Base-by-base conservation (phyloP, 2,888 invertebrate genomes). In the Sericinus montela region DNA sequence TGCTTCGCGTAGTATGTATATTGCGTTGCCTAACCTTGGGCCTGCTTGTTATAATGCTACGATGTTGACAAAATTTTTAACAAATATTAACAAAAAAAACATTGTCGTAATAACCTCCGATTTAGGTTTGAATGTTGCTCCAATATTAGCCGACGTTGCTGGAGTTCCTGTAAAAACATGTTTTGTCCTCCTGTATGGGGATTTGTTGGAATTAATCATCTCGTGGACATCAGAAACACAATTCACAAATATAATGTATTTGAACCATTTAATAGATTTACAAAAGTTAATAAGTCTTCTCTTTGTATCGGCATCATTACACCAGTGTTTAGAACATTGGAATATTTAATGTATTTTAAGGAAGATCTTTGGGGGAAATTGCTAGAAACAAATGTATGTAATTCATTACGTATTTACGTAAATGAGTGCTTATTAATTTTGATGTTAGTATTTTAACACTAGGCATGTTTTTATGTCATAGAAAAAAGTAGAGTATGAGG, bases 181-280 rank as follows among this genome's bases (percentile, higher is more conserved):
- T 87, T 88, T 62, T 91, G 90, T 47, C 91, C 92, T 7, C 91
- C 92, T 25, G 91, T 92, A 4, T 92, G 92, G 92, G 92, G 92
- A 7, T 92, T 90, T 57, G 77, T 91, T 23, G 92, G 91, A 10
- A 67, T 90, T 15, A 90, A 90, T 60, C 84, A 89, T 29, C 80
- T 90, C 47, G 81, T 92, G 5, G 92, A 92, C 65, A 65, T 91
- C 11, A 73, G 71, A 48, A 90, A 86, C 35, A 89, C 89, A n/a
- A 62, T 91, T 41, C 90, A 91, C 58, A 86, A 80, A 62, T 89
- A 88, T 51, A 76, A 90, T 55, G 69, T 84, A 32, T 89, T 88
- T 62, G 70, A 82, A 53, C 91, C 91, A 0, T 90, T 88, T 57
- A 68, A 67, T 45, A 82, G 91, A 65, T 89, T 86, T 38, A 58